Evolutionary conservation across 2,888 invertebrate species (phyloP), one percentile per base, ranked within the genome.

Genomic region (Diloba caeruleocephala): DNA sequence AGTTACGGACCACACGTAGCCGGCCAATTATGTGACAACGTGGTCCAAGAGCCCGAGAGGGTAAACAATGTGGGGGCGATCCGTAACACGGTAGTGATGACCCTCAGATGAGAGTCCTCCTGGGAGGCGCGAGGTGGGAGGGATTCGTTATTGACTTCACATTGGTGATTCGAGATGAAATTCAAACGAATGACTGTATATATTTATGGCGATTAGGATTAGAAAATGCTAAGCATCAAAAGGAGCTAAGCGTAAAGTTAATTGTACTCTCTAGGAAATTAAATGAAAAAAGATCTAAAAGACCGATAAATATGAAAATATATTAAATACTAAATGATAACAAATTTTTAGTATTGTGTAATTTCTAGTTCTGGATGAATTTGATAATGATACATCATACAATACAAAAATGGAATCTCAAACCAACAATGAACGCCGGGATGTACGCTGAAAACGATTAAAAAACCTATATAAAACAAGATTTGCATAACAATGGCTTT

Each of bases 1-100:
- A 62, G 71, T 79, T 78, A 76, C 79, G 74, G 84, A 82, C 83
- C 84, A 82, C 85, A 85, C 84, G 71, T 76, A 42, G 38, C 39
- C 33, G 12, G 52, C 84, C 82, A 87, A 89, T 87, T 84, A 85
- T 85, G 88, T 88, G 89, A 88, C 88, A 85, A 85, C 83, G 79
- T 75, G 13, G 65, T 44, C 60, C 43, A 73, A 63, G 66, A 80
- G 75, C 52, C 85, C 71, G 75, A 85, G 87, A 84, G 85, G 68
- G 80, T 80, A 89, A 88, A 91, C 81, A 89, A 46, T 60, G 81
- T 70, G 83, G 78, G 79, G 79, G 78, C 78, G 76, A 75, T 74
- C 76, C 87, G 87, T 87, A 88, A 84, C 84, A 77, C 86, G 80
- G 89, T 81, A 86, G 87, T 72, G 73, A 71, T 60, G 71, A 64